A percentile compares a stretch with the other conserved stretches of the same genome.
phyloP scores from a whole-genome alignment of 1,140 invertebrate species.

The Pachypsylla venusta region DNA sequence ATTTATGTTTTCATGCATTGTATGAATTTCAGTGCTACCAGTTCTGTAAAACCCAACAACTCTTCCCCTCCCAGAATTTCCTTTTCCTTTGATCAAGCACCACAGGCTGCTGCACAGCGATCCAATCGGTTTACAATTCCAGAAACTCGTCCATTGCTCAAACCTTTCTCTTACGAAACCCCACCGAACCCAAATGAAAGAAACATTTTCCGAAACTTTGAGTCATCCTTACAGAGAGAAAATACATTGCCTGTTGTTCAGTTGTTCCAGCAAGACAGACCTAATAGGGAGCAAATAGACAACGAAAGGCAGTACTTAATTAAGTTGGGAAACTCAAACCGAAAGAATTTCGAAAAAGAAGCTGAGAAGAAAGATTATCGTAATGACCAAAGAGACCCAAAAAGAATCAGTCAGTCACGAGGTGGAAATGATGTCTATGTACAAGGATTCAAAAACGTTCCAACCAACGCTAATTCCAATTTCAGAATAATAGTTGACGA shows the following conservation, averaged over 20 bases:
- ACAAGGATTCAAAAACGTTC: neutral
- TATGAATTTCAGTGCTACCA: conserved; percentile 9
- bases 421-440: neutral
- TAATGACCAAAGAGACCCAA: neutral
- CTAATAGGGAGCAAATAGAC: neutral
- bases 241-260: conserved; percentile 1
- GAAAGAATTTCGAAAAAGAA: conserved; percentile 1
- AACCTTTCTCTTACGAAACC: neutral
- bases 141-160: neutral
- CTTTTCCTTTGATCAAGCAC: conserved; percentile 8
- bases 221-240: conserved; percentile 6
- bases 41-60: conserved; percentile 4
- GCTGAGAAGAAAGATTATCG: neutral
- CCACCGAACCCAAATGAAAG: neutral
- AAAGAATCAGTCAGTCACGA: neutral
- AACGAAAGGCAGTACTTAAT: neutral
- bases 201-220: neutral
- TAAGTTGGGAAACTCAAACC: neutral
- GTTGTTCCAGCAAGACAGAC: neutral
- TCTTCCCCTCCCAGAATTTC: conserved; percentile 6
- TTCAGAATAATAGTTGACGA: conserved; percentile 1
- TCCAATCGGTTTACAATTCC: neutral
- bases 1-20: conserved; percentile 4
- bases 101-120: neutral
- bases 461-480: neutral